Evolutionary conservation across 2,797 vertebrate species (phyloP).

Genomic region (Aulostomus chinensis): DNA sequence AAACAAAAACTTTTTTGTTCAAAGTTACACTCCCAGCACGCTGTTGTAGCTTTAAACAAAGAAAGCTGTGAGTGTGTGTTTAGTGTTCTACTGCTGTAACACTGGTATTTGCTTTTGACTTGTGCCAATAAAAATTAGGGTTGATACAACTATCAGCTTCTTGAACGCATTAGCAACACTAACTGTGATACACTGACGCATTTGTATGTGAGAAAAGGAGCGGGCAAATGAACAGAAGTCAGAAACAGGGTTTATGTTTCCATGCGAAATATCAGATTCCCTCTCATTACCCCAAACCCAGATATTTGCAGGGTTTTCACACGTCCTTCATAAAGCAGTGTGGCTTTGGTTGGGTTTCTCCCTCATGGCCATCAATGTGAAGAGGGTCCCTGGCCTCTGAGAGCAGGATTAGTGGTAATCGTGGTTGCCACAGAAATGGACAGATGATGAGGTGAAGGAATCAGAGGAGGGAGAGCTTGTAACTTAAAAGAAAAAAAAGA

Average conservation of each 20-base stretch:
- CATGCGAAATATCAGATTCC: constrained; percentile 42
- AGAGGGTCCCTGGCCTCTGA: constrained; percentile 39
- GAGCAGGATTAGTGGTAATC: constrained; percentile 58
- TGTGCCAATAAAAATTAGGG: constrained; percentile 45
- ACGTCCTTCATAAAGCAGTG: constrained; percentile 51
- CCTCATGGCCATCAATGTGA: constrained; percentile 34
- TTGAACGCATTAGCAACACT: constrained; percentile 29
- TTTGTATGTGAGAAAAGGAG: constrained; percentile 3
- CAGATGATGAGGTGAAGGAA: not conserved
- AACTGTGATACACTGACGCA: constrained; percentile 30
- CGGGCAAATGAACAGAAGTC: constrained; percentile 27
- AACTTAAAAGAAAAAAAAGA: constrained; percentile 11
- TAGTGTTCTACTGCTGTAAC: constrained; percentile 21
- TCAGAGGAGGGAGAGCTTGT: constrained; percentile 27
- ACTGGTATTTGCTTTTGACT: constrained; percentile 51
- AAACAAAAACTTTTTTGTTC: constrained; percentile 42
- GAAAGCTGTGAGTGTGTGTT: constrained; percentile 20
- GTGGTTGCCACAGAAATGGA: constrained; percentile 40
- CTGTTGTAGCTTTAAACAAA: constrained; percentile 47
- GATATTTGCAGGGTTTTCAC: constrained; percentile 54
- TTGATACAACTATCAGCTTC: constrained; percentile 43
- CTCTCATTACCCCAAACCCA: constrained; percentile 44
- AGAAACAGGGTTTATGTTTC: constrained; percentile 42
- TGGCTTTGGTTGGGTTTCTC: constrained; percentile 55
- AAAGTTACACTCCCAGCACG: constrained; percentile 35